Conservation (phyloP, 2,888 invertebrate genomes). For the Alloplasta piceator region DNA sequence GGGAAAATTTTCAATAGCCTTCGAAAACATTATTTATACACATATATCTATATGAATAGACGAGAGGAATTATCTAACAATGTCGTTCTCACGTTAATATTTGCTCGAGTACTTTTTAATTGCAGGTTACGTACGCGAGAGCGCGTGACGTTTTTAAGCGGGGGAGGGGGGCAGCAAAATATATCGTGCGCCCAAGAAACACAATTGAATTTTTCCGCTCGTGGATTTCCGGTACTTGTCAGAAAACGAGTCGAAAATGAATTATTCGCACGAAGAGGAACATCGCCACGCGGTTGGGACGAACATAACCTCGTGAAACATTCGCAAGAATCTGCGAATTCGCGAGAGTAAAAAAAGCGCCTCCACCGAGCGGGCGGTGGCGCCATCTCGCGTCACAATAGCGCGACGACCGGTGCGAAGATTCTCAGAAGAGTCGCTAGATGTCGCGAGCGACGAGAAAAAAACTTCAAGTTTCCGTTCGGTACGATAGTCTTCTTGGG, state of each 20-base stretch:
- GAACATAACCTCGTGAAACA: conserved; percentile 59
- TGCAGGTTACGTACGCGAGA: conserved; percentile 22
- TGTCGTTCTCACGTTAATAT: conserved; percentile 54
- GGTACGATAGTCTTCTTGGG: too few species aligned
- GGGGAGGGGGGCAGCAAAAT: neutral
- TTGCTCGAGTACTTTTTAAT: conserved; percentile 58
- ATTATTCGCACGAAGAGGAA: conserved; percentile 27
- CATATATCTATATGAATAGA: neutral
- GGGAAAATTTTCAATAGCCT: too few species aligned
- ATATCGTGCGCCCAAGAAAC: neutral
- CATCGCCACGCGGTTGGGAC: conserved; percentile 56
- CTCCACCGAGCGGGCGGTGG: neutral
- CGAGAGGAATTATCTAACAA: conserved; percentile 56
- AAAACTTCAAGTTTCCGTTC: too few species aligned
- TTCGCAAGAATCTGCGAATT: neutral
- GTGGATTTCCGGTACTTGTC: too few species aligned
- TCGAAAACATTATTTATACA: neutral
- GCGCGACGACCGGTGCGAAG: neutral
- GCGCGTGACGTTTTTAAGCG: conserved; percentile 2
- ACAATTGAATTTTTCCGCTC: too few species aligned
- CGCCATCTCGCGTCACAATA: conserved; percentile 33
- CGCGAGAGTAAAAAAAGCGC: neutral
- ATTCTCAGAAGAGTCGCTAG: conserved; percentile 3
- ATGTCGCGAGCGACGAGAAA: neutral
- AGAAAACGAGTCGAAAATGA: conserved; percentile 17